phyloP scores from a whole-genome alignment of 2,113 vertebrate genomes.

The Pterocles burchelli region DNA sequence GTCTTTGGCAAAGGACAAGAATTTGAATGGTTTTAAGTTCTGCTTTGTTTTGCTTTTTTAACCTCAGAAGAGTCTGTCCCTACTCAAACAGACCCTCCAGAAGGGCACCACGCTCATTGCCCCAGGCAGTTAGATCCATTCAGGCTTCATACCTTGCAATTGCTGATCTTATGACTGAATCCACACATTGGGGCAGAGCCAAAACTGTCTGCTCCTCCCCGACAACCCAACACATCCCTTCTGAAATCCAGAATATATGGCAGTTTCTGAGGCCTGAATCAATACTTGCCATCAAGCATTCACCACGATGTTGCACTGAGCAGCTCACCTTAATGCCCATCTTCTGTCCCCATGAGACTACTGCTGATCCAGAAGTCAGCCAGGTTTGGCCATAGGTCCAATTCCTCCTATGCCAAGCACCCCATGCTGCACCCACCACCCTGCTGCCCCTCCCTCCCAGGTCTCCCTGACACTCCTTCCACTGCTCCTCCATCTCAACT shows the following conservation, averaged over 20 bases:
- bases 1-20: not conserved
- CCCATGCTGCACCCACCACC: not conserved
- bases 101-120: not conserved
- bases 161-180: not conserved
- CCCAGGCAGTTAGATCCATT: constrained; percentile 3
- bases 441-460: not conserved
- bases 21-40: not conserved
- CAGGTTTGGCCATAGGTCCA: not conserved
- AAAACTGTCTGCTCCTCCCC: not conserved
- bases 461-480: not conserved
- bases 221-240: not conserved
- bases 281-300: constrained; percentile 6
- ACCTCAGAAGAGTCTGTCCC: not conserved
- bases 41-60: not conserved
- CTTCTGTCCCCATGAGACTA: not conserved
- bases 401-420: not conserved
- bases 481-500: not conserved
- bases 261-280: constrained; percentile 2
- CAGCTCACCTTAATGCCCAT: not conserved
- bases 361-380: not conserved
- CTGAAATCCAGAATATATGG: not conserved
- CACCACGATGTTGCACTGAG: not conserved
- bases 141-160: not conserved
- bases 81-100: not conserved
- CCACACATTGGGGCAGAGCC: not conserved